Conservation (phyloP, 2,888 invertebrate species). For the Cantharis rufa region DNA sequence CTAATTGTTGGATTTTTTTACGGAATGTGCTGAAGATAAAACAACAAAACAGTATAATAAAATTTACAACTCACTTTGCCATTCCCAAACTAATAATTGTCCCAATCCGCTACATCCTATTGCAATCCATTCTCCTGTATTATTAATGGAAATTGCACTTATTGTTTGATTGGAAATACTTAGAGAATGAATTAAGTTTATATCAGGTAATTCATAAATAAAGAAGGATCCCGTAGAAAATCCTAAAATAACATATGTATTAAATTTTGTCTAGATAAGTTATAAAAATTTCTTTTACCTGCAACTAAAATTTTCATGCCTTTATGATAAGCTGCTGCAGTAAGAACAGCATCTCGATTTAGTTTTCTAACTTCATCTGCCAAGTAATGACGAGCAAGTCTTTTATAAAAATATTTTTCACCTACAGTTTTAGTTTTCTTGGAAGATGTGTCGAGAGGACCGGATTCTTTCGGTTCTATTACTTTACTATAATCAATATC, state of each 20-base stretch:
- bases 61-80: slow-evolving; percentile 76
- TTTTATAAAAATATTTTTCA: slow-evolving; percentile 67
- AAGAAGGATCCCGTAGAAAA: slow-evolving; percentile 91
- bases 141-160: slow-evolving; percentile 79
- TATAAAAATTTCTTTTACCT: slow-evolving; percentile 48
- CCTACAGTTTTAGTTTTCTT: slow-evolving; percentile 56
- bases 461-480: slow-evolving; percentile 60
- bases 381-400: slow-evolving; percentile 74
- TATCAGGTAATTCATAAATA: slow-evolving; percentile 92
- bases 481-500: slow-evolving; percentile 65
- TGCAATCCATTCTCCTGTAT: slow-evolving; percentile 94
- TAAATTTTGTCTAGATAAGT: neutral
- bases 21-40: too few species aligned
- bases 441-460: slow-evolving; percentile 51
- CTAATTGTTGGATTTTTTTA: too few species aligned
- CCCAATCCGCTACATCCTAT: slow-evolving; percentile 88
- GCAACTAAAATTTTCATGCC: slow-evolving; percentile 80
- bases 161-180: slow-evolving; percentile 88
- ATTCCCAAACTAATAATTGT: slow-evolving; percentile 97
- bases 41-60: neutral
- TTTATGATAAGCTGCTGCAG: slow-evolving; percentile 83
- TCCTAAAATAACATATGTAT: slow-evolving; percentile 57
- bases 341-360: slow-evolving; percentile 67
- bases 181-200: slow-evolving; percentile 86
- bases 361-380: slow-evolving; percentile 71